Base-by-base conservation (phyloP, 2,888 invertebrate species). In the Netelia inedita region DNA sequence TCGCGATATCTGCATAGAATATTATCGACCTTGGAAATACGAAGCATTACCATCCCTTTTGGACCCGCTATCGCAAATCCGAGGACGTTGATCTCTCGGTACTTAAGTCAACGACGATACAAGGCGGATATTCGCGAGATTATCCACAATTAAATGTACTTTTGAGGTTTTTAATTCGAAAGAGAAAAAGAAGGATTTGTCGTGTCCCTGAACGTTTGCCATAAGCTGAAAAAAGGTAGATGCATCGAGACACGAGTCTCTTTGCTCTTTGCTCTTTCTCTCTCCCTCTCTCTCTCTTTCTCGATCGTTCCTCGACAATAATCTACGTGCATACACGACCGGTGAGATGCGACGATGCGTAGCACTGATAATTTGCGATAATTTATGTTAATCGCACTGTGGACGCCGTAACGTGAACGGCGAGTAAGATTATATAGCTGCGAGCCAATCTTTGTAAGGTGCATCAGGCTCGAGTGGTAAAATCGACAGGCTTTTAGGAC, bases 361-460 rank as follows among this genome's bases (percentile, higher is more conserved):
- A 72, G 50, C 61, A 23, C 73, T 46, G 61, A 83, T 55, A 71
- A 71, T 71, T 71, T 71, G 55, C 78, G 55, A 79, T 83, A 83
- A 83, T 83, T 83, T 83, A 83, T 83, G 82, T 73, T 83, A 83
- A 83, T 83, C 82, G 82, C 69, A 9, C 61, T 43, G 53, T 55
- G 50, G 53, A 61, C 73, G 73, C 59, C 55, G 59, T 46, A 78
- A 79, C 53, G 68, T 28, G 73, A n/a, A 23, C 59, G 57, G 61
- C 19, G 10, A 43, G 35, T 71, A 68, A 78, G 59, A 68, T 73
- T 83, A 72, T 57, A 55, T 23, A 63, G 78, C 78, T 23, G 50
- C 10, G n/a, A 65, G 71, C 53, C 63, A 57, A 65, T 71, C 63
- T 68, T 53, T 65, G 57, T 14, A 78, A 50, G 41, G 72, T 19